These are phyloP conservation scores for Shinisaurus crocodilurus DNA, from an alignment of 2,113 vertebrate species.

Conservation along the genomic window DNA sequence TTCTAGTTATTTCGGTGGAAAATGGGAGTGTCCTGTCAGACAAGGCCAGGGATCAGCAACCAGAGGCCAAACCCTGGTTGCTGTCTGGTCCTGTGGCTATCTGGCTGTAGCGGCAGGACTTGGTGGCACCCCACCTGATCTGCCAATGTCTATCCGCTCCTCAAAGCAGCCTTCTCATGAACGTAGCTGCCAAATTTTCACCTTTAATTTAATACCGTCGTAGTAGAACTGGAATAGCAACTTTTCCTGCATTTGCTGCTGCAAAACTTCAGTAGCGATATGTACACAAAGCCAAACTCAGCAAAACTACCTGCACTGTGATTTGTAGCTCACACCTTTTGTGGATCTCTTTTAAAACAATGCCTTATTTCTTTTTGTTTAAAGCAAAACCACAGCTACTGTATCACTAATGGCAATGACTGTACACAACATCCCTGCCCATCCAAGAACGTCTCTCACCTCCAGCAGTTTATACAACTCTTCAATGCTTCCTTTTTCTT, in stretches of 20 bases:
- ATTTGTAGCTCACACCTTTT: conserved; percentile 3
- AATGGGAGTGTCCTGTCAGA: neutral
- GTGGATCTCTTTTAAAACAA: conserved; percentile 30
- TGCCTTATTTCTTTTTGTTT: neutral
- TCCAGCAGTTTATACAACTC: conserved; percentile 95
- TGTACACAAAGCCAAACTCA: neutral
- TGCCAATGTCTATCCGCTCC: neutral
- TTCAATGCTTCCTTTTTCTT: conserved; percentile 89
- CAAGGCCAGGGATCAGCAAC: neutral
- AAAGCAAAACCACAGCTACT: conserved; percentile 22
- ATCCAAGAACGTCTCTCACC: conserved; percentile 73
- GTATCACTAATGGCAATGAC: too few relatives aligned
- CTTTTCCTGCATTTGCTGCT: neutral
- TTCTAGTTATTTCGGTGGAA: too few relatives aligned
- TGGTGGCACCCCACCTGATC: neutral
- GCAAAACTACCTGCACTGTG: neutral
- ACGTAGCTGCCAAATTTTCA: too few relatives aligned
- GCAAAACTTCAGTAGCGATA: neutral
- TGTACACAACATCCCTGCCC: neutral
- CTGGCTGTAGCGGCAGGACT: too few relatives aligned
- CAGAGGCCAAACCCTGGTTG: too few relatives aligned
- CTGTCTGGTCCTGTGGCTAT: too few relatives aligned
- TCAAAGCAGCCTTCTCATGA: neutral
- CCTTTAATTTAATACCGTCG: neutral
- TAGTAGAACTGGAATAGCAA: neutral